Conservation (phyloP, 2,888 invertebrate species). For the Pheosia tremula region DNA sequence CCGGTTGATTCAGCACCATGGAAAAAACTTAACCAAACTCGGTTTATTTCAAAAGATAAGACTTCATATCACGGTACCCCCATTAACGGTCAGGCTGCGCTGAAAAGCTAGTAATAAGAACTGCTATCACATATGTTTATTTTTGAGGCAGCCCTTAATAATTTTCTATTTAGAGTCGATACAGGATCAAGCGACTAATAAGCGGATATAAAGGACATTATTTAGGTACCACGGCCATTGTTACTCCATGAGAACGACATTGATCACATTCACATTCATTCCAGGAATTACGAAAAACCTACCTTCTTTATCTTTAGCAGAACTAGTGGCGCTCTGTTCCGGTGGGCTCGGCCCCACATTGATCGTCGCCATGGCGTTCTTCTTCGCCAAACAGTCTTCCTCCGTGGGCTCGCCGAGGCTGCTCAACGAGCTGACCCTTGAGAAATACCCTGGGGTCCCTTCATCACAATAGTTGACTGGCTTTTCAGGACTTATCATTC, state of each 20-base stretch:
- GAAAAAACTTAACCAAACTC: no score
- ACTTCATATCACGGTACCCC: no score
- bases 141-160: no score
- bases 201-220: background rate
- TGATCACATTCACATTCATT: background rate
- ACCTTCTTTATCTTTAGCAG: constrained; percentile 79
- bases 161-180: no score
- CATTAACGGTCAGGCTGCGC: no score
- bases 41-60: no score
- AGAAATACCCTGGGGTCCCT: constrained; percentile 93
- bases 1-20: no score
- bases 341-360: constrained; percentile 64
- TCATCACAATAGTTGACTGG: constrained; percentile 94
- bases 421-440: constrained; percentile 86
- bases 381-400: constrained; percentile 73
- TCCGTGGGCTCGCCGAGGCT: constrained; percentile 83
- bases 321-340: constrained; percentile 60
- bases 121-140: no score
- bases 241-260: background rate
- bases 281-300: constrained; percentile 8
- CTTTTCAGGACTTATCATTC: constrained; percentile 90
- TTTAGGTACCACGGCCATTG: background rate
- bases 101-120: no score
- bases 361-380: constrained; percentile 75
- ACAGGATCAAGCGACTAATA: background rate